Evolutionary conservation across 2,797 vertebrate species (phyloP).

Genomic region (Macrochelys suwanniensis): DNA sequence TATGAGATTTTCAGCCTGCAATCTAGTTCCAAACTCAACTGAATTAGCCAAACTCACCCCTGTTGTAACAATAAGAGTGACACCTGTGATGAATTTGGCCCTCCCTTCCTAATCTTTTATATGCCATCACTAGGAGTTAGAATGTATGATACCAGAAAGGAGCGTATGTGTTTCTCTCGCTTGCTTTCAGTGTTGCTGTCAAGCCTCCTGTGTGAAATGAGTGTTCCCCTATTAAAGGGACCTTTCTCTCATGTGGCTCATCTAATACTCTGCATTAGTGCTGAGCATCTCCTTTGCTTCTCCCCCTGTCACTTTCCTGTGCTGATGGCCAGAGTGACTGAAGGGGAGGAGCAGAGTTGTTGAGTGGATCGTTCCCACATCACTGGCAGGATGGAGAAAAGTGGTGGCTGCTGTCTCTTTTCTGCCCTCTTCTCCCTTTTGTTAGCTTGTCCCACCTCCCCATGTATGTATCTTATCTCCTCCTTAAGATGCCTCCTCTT

Average conservation of each 20-base stretch:
- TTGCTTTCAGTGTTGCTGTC: not conserved
- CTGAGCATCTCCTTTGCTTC: not conserved
- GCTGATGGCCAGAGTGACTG: not conserved
- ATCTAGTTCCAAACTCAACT: not conserved
- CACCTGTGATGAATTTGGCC: not conserved
- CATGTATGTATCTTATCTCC: not conserved
- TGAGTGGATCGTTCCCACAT: not conserved
- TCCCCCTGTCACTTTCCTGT: not conserved
- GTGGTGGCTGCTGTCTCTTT: not conserved
- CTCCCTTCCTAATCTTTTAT: slow-evolving; percentile 40
- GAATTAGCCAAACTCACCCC: slow-evolving; percentile 15
- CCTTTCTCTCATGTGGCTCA: not conserved
- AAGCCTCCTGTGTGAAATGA: not conserved
- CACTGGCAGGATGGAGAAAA: not conserved
- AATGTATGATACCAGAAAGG: not conserved
- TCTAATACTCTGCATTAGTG: not conserved
- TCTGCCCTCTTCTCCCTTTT: not conserved
- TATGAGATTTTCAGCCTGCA: slow-evolving; percentile 18
- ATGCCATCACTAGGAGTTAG: not conserved
- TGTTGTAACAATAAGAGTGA: slow-evolving; percentile 23
- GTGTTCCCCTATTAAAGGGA: not conserved
- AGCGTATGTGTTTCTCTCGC: not conserved
- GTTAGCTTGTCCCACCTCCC: not conserved
- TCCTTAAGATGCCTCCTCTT: not conserved
- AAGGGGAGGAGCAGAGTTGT: not conserved